Evolutionary conservation across 2,113 vertebrate genomes (phyloP).

Genomic region (Asarcornis scutulata): DNA sequence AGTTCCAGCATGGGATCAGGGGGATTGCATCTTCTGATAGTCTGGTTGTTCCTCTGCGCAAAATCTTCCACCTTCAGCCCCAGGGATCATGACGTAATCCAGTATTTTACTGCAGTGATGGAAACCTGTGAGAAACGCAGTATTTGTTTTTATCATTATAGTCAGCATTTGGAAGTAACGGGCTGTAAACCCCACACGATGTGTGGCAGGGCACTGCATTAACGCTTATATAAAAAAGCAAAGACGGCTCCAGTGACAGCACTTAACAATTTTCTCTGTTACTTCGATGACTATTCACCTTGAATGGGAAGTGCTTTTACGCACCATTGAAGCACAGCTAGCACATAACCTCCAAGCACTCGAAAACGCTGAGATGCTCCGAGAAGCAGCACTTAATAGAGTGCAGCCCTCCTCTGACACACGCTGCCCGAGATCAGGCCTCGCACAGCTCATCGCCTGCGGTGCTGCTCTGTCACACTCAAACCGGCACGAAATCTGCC

Average conservation of each 20-base stretch:
- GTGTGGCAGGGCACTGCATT: slow-evolving; percentile 1
- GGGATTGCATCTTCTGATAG: not conserved
- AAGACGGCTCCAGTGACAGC: not conserved
- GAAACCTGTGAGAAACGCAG: not conserved
- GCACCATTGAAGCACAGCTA: not conserved
- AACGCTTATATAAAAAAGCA: not conserved
- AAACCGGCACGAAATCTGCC: not conserved
- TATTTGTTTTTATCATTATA: slow-evolving; percentile 34
- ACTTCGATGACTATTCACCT: slow-evolving; percentile 19
- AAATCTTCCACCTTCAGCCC: slow-evolving; percentile 1
- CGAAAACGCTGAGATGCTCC: not conserved
- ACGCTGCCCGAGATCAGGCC: fast-evolving
- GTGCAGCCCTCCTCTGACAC: not conserved
- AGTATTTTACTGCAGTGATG: not conserved
- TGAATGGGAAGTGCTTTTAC: slow-evolving; percentile 33
- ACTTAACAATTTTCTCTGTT: slow-evolving; percentile 41
- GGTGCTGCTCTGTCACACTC: not conserved
- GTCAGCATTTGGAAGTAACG: not conserved
- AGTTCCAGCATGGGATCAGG: not conserved
- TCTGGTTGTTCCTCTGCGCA: not conserved
- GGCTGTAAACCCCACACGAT: not conserved
- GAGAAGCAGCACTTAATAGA: not conserved
- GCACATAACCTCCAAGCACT: not conserved
- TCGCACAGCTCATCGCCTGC: not conserved
- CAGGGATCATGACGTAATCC: not conserved